A percentile compares a stretch with the other conserved stretches of the same genome.
Evolutionary conservation across 2,888 invertebrate species (phyloP).

Genomic region (Epistrophe eligans): DNA sequence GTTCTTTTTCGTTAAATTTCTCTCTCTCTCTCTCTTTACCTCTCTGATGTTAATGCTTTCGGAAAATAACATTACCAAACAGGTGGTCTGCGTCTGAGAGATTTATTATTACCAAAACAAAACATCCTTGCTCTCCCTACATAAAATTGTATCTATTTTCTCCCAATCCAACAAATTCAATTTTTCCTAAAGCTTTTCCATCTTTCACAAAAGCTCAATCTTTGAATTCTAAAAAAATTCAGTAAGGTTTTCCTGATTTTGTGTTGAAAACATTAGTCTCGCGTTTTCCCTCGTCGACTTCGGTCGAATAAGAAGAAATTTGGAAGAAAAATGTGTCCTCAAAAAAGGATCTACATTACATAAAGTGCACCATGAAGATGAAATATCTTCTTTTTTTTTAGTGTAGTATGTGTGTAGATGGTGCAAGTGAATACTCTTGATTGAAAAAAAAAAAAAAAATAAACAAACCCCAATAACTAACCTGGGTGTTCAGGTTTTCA

Average conservation of each 20-base stretch:
- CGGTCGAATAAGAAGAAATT: slow-evolving; percentile 52
- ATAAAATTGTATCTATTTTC: not conserved
- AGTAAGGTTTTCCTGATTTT: slow-evolving; percentile 52
- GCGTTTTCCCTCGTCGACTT: slow-evolving; percentile 61
- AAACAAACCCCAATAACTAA: slow-evolving; percentile 6
- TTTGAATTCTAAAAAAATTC: slow-evolving; percentile 24
- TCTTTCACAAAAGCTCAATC: slow-evolving; percentile 50
- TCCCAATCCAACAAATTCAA: not conserved
- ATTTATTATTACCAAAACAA: slow-evolving; percentile 35
- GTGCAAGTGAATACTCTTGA: slow-evolving; percentile 40
- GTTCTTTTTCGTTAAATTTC: slow-evolving; percentile 23
- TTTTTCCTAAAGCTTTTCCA: not conserved
- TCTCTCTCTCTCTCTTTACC: not conserved
- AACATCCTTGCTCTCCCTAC: slow-evolving; percentile 11
- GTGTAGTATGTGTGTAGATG: not conserved
- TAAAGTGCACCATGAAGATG: slow-evolving; percentile 24
- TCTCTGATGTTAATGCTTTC: not conserved
- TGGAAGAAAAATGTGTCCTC: slow-evolving; percentile 3
- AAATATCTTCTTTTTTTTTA: not conserved
- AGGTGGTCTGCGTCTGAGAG: slow-evolving; percentile 19
- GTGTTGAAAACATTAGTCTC: slow-evolving; percentile 54
- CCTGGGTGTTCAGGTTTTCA: not conserved
- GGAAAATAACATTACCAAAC: slow-evolving; percentile 6
- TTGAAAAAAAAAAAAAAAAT: slow-evolving; percentile 10
- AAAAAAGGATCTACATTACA: slow-evolving; percentile 21